phyloP scores from a whole-genome alignment of 2,797 vertebrate species.

The Pangasius djambal region DNA sequence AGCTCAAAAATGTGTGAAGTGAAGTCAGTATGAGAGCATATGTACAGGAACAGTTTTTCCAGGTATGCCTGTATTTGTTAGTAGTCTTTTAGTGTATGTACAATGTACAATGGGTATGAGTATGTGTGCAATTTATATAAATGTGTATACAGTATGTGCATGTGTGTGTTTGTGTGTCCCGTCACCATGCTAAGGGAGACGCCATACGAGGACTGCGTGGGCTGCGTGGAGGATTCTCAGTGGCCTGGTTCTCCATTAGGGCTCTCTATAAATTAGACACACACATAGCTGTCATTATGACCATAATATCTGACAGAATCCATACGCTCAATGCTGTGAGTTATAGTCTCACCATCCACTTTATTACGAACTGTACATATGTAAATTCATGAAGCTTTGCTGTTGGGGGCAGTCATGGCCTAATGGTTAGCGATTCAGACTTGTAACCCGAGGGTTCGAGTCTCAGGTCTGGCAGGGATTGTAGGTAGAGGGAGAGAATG shows the following conservation, averaged over 20 bases:
- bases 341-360: not conserved
- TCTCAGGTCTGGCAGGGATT: too few species aligned
- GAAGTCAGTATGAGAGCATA: conserved; percentile 3
- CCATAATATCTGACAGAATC: not conserved
- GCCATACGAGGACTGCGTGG: conserved; percentile 83
- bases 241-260: conserved; percentile 83
- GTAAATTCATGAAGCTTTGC: not conserved
- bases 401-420: too few species aligned
- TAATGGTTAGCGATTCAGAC: too few species aligned
- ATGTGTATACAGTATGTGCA: conserved; percentile 11
- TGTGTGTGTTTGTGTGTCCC: not conserved
- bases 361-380: not conserved
- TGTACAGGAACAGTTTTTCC: not conserved
- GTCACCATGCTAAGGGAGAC: conserved; percentile 91
- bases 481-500: too few species aligned
- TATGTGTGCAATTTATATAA: conserved; percentile 1
- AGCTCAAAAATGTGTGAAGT: not conserved
- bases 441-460: too few species aligned
- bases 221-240: conserved; percentile 75
- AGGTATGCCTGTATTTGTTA: not conserved
- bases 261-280: conserved; percentile 79
- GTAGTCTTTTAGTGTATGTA: not conserved
- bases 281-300: not conserved
- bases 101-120: conserved; percentile 16
- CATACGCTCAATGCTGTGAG: not conserved